Percentiles rank a stretch among this genome's conserved stretches.
Evolutionary conservation across 2,888 invertebrate genomes (phyloP).

Genomic region (Fabriciana adippe): DNA sequence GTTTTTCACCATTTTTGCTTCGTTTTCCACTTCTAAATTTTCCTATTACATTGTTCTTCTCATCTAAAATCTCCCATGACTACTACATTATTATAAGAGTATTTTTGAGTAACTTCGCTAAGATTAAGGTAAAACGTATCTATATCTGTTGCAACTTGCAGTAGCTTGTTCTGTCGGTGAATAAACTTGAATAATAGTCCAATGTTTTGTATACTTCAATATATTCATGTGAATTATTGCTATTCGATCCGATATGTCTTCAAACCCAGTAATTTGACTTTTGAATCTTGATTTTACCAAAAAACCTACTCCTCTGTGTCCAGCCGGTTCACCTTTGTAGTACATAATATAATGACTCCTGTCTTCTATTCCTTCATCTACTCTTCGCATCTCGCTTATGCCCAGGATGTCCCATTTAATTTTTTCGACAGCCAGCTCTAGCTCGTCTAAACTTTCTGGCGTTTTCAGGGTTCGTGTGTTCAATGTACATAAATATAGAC

Average conservation of each 20-base stretch:
- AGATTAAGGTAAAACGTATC: slow-evolving; percentile 29
- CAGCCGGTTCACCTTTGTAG: neutral
- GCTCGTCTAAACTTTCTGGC: neutral
- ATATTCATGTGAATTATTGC: slow-evolving; percentile 1
- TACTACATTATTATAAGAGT: neutral
- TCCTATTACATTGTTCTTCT: slow-evolving; percentile 28
- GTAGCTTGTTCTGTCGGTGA: slow-evolving; percentile 32
- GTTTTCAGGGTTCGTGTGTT: no score
- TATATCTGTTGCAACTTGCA: slow-evolving; percentile 25
- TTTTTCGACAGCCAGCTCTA: slow-evolving; percentile 6
- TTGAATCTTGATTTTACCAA: neutral
- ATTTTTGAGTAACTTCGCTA: slow-evolving; percentile 10
- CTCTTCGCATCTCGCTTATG: slow-evolving; percentile 36
- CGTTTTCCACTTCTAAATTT: slow-evolving; percentile 31
- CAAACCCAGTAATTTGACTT: neutral
- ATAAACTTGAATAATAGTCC: slow-evolving; percentile 28
- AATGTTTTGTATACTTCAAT: slow-evolving; percentile 5
- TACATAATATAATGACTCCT: no score
- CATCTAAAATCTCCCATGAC: neutral
- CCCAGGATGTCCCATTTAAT: slow-evolving; percentile 34
- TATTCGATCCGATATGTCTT: neutral
- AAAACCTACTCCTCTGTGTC: neutral
- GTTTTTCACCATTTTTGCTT: slow-evolving; percentile 33
- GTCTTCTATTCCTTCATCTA: slow-evolving; percentile 33
- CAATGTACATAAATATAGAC: neutral